Conservation (phyloP, 2,888 invertebrate genomes). For the Meliscaeva auricollis region DNA sequence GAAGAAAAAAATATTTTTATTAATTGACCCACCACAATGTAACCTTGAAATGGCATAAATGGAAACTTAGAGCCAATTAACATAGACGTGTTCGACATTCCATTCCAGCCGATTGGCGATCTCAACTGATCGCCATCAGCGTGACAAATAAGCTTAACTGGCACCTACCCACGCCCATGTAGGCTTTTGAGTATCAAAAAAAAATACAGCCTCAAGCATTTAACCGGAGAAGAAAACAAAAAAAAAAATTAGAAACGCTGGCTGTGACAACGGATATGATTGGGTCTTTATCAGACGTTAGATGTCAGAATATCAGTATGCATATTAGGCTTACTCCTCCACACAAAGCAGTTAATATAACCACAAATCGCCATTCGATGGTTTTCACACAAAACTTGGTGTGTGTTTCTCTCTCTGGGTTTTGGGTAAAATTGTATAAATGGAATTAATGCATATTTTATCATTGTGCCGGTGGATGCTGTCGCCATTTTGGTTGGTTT, state of each 20-base stretch:
- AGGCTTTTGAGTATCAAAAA: constrained; percentile 47
- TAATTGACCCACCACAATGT: constrained; percentile 58
- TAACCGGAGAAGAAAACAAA: constrained; percentile 9
- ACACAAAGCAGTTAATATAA: constrained; percentile 8
- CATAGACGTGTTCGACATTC: constrained; percentile 70
- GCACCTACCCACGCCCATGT: constrained; percentile 67
- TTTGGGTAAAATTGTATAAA: constrained; percentile 1
- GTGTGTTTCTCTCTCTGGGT: constrained; percentile 4
- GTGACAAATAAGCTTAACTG: constrained; percentile 60
- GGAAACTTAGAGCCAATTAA: constrained; percentile 64
- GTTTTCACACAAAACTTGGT: constrained; percentile 24
- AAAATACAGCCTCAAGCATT: constrained; percentile 36
- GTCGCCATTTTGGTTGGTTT: constrained; percentile 9
- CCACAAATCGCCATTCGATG: constrained; percentile 20
- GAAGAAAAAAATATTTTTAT: constrained; percentile 29
- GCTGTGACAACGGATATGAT: constrained; percentile 56
- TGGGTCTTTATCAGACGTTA: constrained; percentile 60
- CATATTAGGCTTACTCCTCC: constrained; percentile 44
- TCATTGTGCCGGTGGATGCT: neutral
- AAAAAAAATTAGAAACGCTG: constrained; percentile 11
- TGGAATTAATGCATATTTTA: constrained; percentile 14
- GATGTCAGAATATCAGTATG: constrained; percentile 50
- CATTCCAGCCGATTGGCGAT: constrained; percentile 62
- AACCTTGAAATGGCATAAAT: constrained; percentile 65
- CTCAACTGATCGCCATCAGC: constrained; percentile 56